Conservation (phyloP, 2,113 vertebrate genomes). For the Cranoglanis bouderius region DNA sequence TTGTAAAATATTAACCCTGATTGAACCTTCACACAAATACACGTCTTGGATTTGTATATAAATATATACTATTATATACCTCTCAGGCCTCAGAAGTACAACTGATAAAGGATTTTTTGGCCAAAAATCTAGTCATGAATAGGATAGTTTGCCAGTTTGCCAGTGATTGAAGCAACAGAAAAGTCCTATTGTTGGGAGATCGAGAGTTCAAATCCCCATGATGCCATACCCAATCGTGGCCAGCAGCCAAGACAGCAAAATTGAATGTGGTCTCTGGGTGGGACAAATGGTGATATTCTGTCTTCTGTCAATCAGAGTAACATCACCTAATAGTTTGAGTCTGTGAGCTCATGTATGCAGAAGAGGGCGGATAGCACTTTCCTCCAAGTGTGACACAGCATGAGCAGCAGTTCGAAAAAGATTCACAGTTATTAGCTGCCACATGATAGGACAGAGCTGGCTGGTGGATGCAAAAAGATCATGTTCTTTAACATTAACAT, state of each 20-base stretch:
- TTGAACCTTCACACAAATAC: conserved; percentile 6
- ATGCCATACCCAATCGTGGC: not conserved
- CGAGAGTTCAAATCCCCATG: too few species aligned
- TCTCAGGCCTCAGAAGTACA: not conserved
- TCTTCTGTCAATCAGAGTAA: not conserved
- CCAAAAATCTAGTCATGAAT: not conserved
- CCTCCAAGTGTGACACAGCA: too few species aligned
- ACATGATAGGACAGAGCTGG: not conserved
- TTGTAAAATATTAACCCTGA: conserved; percentile 41
- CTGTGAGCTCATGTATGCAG: not conserved
- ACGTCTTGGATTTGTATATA: not conserved
- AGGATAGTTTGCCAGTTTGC: not conserved
- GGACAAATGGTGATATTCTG: not conserved
- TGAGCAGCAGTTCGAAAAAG: too few species aligned
- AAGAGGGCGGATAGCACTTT: not conserved
- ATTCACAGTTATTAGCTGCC: not conserved
- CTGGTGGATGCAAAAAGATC: not conserved
- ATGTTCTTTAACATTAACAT: not conserved
- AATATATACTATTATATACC: not conserved
- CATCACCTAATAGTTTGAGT: not conserved
- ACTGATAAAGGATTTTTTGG: not conserved
- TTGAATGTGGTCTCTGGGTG: not conserved
- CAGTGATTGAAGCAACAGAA: not conserved
- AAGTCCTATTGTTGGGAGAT: not conserved
- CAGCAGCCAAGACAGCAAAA: not conserved